Evolutionary conservation across 2,888 invertebrate species (phyloP), one percentile per base, ranked within the genome.

Genomic region (Papilio protenor): DNA sequence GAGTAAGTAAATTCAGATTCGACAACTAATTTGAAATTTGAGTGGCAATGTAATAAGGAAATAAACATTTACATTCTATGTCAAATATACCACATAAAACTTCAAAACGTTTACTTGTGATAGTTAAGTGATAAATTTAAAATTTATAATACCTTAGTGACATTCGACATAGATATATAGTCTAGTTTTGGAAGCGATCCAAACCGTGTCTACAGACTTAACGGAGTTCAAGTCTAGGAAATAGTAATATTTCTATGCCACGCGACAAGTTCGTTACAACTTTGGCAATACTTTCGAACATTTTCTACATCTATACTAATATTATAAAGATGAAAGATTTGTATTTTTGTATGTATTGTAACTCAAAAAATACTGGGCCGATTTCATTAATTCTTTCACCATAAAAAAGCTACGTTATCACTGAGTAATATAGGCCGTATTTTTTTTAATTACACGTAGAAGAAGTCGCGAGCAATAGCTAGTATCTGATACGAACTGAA

Each of bases 181-280:
- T 45, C 66, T 33, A 55, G 64, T 40, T n/a, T 21, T 78, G 78
- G 78, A 75, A 72, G 47, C 64, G 18, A 16, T 71, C 75, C 78
- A 78, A 78, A 45, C 55, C 14, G 55, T 55, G 71, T 66, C 33
- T n/a, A 61, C 55, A 27, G 72, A 33, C 45, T 71, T 75, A 73
- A 78, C 61, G 64, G 52, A 64, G 52, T 75, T 66, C 16, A 16
- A 69, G 21, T 40, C n/a, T 21, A 40, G 45, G 45, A 69, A 69
- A 69, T 69, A 40, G 66, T 66, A 11, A 45, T 66, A 45, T 69
- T 21, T 69, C 45, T n/a, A 45, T 21, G 12, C 12, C 57, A 69
- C 12, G 66, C 10, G 33, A 69, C 45, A 45, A 40, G n/a, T 45
- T 69, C 66, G n/a, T 45, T 45, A 69, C 27, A 64, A 33, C 33